A percentile compares a stretch with the other conserved stretches of the same genome.
Evolutionary conservation across 2,113 vertebrate genomes (phyloP).

Genomic region (Sorex fumeus): DNA sequence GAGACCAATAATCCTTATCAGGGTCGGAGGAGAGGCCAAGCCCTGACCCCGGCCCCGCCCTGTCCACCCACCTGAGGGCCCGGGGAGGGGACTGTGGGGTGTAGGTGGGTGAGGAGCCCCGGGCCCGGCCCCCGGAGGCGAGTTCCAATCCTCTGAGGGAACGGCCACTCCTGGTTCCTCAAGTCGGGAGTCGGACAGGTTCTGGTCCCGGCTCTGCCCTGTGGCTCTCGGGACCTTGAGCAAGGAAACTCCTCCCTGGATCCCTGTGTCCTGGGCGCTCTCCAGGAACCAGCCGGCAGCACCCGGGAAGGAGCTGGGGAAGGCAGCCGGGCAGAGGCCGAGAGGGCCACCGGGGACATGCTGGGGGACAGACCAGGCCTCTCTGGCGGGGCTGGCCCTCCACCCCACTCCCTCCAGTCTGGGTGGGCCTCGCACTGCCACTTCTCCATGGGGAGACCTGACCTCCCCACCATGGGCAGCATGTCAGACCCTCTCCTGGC

Average conservation of each 20-base stretch:
- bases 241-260: background rate
- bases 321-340: no score
- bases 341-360: no score
- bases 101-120: background rate
- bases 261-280: background rate
- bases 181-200: background rate
- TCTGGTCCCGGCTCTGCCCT: background rate
- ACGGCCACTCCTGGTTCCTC: background rate
- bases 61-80: no score
- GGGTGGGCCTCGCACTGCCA: no score
- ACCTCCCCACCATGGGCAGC: no score
- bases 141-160: background rate
- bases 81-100: background rate
- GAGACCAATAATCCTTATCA: background rate
- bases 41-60: background rate
- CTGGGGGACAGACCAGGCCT: no score
- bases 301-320: slow-evolving; percentile 2
- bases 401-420: no score
- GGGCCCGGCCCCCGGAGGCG: background rate
- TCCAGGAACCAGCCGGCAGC: background rate
- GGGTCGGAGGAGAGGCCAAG: rapidly evolving
- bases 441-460: no score
- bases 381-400: no score
- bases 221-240: background rate
- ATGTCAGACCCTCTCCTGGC: no score